Evolutionary conservation across 2,888 invertebrate species (phyloP).

Genomic region (Antheraea yamamai): DNA sequence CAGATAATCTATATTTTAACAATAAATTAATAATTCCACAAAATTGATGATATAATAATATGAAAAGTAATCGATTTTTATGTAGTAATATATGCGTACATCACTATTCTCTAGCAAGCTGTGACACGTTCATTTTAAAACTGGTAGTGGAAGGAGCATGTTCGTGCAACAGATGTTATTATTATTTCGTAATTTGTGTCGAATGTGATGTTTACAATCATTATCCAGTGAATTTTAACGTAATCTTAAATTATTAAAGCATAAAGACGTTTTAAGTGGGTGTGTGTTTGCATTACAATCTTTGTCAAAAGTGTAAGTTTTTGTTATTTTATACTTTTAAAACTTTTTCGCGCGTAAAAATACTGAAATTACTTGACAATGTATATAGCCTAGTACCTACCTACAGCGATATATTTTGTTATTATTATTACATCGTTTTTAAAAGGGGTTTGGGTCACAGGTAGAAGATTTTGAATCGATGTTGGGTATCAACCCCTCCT

Average conservation of each 20-base stretch:
- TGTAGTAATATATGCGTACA: no score
- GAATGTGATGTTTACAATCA: background rate
- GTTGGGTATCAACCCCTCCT: slow-evolving; percentile 71
- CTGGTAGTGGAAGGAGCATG: background rate
- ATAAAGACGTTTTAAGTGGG: background rate
- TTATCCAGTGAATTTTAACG: background rate
- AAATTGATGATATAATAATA: no score
- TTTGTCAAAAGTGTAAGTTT: slow-evolving; percentile 10
- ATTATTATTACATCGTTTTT: slow-evolving; percentile 35
- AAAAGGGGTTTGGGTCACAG: slow-evolving; percentile 45
- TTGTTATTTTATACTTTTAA: background rate
- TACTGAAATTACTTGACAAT: background rate
- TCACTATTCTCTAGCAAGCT: background rate
- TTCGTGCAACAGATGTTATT: background rate
- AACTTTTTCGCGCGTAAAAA: slow-evolving; percentile 16
- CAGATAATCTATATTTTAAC: no score
- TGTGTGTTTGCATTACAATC: background rate
- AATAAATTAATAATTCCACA: no score
- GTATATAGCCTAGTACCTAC: background rate
- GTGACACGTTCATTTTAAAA: background rate
- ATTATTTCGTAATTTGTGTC: background rate
- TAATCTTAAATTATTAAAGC: background rate
- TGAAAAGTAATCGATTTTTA: no score
- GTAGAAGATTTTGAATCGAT: slow-evolving; percentile 67
- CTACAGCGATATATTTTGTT: background rate